Base-by-base conservation (phyloP, 2,113 vertebrate genomes). In the Anolis sagrei region DNA sequence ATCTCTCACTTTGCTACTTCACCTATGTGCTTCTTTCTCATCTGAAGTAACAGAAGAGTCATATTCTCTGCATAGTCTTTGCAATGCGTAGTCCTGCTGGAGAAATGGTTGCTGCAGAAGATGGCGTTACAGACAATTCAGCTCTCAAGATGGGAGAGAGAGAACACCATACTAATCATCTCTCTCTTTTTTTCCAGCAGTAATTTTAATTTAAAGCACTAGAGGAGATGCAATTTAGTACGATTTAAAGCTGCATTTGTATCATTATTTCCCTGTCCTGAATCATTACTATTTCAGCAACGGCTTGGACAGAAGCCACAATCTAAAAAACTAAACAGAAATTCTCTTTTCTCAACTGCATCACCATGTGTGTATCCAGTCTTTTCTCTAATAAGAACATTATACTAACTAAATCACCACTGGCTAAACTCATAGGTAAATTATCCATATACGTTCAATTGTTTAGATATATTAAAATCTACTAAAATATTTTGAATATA, bases 131-230 rank as follows among this genome's bases (percentile, higher is more conserved):
- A 58, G 8, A 18, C 11, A 82, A 69, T 86, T 79, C 84, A 27
- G 48, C 18, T 4, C 49, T 48, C 83, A 62, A 23, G 27, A 58
- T 0, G 62, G 36, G 27, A 91, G 27, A 27, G 64, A 9, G 25
- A 68, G 23, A 68, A 68, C 84, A 27, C 1, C n/a, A 7, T 72
- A 90, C 51, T 80, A 58, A 32, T 32, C 21, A 9, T 48, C 75
- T 83, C 54, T 61, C 34, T 25, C 9, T 85, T 70, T 79, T 73
- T n/a, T 34, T 68, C 62, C 62, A 81, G 10, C 18, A 73, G 32
- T 19, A 61, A 58, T n/a, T 86, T 84, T 78, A 88, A 74, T 74
- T 44, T 89, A 92, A 91, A 83, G n/a, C 54, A 39, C 7, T 77
- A 83, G 76, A 87, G 49, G 86, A 89, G 73, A 72, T 66, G 23